phyloP scores from a whole-genome alignment of 2,888 invertebrate species.

The Heliconius hortense region DNA sequence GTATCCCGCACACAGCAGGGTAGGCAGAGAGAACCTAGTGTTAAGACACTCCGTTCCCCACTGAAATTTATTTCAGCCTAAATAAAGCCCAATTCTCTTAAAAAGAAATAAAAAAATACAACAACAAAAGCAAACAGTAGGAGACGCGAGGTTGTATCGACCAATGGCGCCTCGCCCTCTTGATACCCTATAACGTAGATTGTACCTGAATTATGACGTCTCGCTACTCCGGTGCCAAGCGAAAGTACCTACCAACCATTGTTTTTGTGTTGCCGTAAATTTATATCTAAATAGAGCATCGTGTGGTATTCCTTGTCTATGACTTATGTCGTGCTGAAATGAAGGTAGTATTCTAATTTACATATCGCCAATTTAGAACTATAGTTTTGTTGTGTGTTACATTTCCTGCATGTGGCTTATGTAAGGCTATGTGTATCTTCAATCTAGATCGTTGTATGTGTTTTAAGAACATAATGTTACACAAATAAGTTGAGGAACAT shows the following conservation, averaged over 20 bases:
- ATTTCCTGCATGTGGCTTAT: conserved; percentile 1
- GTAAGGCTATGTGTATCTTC: conserved; percentile 1
- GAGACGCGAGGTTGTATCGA: conserved; percentile 37
- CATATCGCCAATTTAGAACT: conserved; percentile 30
- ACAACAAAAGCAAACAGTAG: conserved; percentile 29
- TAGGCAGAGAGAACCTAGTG: too few species aligned
- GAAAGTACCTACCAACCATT: conserved; percentile 48
- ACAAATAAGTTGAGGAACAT: neutral
- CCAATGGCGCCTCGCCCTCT: conserved; percentile 41
- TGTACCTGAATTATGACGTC: conserved; percentile 58
- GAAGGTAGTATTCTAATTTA: conserved; percentile 30
- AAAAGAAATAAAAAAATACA: neutral
- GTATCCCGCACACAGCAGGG: too few species aligned
- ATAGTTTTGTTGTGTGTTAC: conserved; percentile 22
- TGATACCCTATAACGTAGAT: conserved; percentile 39
- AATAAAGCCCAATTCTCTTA: too few species aligned
- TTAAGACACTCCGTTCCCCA: too few species aligned
- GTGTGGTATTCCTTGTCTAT: conserved; percentile 40
- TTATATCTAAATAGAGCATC: conserved; percentile 48
- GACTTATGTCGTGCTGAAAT: conserved; percentile 34
- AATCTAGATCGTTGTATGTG: neutral
- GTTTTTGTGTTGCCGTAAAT: conserved; percentile 48
- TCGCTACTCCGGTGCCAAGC: conserved; percentile 45
- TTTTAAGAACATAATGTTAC: neutral
- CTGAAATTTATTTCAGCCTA: too few species aligned